These are phyloP conservation scores for Motacilla tschutschensis DNA, from an alignment of 2,113 vertebrate species.

Conservation along the genomic window DNA sequence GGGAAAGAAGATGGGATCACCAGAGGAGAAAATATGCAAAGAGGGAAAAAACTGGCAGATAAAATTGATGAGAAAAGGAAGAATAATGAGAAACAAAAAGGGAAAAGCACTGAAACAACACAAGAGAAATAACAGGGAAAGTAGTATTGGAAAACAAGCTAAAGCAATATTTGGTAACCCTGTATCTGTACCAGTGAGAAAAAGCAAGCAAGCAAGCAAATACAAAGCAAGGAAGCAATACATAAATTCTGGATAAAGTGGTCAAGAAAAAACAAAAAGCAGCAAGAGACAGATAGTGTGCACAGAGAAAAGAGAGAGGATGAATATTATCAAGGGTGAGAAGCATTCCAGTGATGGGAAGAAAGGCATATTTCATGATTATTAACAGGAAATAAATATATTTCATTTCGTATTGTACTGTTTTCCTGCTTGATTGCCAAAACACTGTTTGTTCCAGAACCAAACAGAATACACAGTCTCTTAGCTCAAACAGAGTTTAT, in stretches of 20 bases:
- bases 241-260: neutral
- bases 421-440: conserved; percentile 11
- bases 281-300: neutral
- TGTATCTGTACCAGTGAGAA: neutral
- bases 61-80: conserved; percentile 45
- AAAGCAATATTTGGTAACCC: neutral
- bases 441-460: neutral
- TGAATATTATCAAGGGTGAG: neutral
- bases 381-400: conserved; percentile 16
- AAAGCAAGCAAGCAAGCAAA: neutral
- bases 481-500: neutral
- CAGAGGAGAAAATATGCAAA: conserved; percentile 49
- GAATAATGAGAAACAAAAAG: conserved; percentile 23
- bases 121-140: neutral
- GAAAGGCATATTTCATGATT: neutral
- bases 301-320: neutral
- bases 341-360: neutral
- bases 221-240: neutral
- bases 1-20: conserved; percentile 26
- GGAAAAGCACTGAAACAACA: conserved; percentile 19
- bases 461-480: neutral
- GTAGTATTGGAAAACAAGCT: neutral
- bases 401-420: neutral
- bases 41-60: conserved; percentile 19
- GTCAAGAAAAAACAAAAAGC: neutral